Evolutionary conservation across 2,888 invertebrate genomes (phyloP), one percentile per base, ranked within the genome.

Genomic region (Cantharis rustica): DNA sequence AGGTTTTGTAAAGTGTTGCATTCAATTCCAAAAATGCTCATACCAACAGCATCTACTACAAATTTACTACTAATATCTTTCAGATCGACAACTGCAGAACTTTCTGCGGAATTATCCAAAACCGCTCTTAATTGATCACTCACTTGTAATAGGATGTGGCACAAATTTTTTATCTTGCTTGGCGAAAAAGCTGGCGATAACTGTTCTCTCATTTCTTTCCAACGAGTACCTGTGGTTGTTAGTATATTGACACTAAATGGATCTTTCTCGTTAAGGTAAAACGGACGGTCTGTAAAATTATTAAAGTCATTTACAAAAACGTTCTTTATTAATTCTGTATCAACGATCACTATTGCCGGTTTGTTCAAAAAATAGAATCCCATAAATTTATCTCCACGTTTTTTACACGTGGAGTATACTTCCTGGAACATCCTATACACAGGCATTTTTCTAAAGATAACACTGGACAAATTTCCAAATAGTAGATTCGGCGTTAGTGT

Each of bases 61-160:
- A 13, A 66, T 23, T 23, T 66, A 3, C n/a, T 10, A 0, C 10
- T 11, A 0, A 66, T n/a, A 66, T 66, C 64, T 5, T 23, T 20
- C 23, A 66, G 9, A 16, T 66, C 10, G 1, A 15, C 10, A 11
- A 23, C 1, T 23, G 5, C 16, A 0, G 3, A n/a, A n/a, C 20
- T 20, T 62, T 66, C 63, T 10, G 72, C 68, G 15, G 71, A 10
- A 20, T 71, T 26, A 10, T 20, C 64, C 13, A 66, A 1, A 20
- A 23, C 64, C 2, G 13, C 17, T 3, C 3, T 66, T n/a, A 17
- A 1, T 7, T 16, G 17, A 1, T 66, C n/a, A 9, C 64, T 7
- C 61, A 86, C 88, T 17, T 63, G 13, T 9, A 20, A 7, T n/a
- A 20, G 10, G 1, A 7, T 66, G 0, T 17, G 20, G n/a, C 23